Evolutionary conservation across 2,797 vertebrate genomes (phyloP), one percentile per base, ranked within the genome.

Genomic region (Sebastes minor): DNA sequence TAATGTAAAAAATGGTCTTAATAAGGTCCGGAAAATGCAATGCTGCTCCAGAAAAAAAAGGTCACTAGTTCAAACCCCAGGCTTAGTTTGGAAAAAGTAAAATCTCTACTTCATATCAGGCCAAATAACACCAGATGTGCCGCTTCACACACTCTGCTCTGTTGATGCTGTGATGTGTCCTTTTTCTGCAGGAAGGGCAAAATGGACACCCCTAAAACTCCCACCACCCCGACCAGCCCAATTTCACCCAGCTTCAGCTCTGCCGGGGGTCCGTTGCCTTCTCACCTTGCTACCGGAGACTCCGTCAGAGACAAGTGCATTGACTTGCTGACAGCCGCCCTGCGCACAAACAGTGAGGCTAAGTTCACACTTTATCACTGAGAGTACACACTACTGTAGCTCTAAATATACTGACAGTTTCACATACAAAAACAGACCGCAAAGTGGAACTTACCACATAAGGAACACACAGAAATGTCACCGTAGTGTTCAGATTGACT

Each of bases 301-400:
- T 95, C 97, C 0, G 80, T 99, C 88, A 93, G 99, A 84, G 98
- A 99, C 95, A 99, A 99, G 87, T 99, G 99, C 93, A 96, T 99
- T 1, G 98, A 97, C 95, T 97, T 99, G 98, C 90, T 99, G 82
- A 88, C 96, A 0, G 97, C 96, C 0, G 97, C 97, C 4, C 94
- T 99, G 85, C 96, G 95, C 80, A 95, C 96, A 55, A 97, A 98
- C 0, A 96, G 98, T 99, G 93, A 95, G 96, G 1, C 72, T 33
- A 1, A 56, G 11, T 53, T 10, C 32, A 14, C 20, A 53, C 42
- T n/a, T 62, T 23, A 42, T 57, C 57, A 32, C 46, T 56, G 5
- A 77, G 33, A 66, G 53, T 20, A 22, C 12, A 65, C n/a, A 46
- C n/a, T 76, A 14, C 55, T 52, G 22, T 42, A 60, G 42, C 60